phyloP scores from a whole-genome alignment of 2,113 vertebrate species.

The Dolichotis patagonum region DNA sequence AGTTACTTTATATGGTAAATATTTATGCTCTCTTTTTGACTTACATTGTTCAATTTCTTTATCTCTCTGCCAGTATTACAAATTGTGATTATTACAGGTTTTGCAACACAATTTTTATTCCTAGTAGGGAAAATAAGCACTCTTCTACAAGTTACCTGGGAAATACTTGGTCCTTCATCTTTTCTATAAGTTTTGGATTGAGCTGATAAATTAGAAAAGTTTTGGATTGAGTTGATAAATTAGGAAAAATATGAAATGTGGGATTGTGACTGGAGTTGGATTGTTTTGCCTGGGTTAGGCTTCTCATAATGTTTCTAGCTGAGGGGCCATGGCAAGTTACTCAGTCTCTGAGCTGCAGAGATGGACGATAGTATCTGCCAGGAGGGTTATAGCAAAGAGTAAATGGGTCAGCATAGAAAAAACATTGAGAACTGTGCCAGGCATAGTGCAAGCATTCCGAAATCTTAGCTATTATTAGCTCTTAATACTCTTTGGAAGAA shows the following conservation, averaged over 20 bases:
- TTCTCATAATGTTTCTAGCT: not conserved
- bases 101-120: not conserved
- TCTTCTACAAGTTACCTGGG: constrained; percentile 9
- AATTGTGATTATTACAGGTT: not conserved
- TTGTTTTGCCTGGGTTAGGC: not conserved
- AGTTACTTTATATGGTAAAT: not conserved
- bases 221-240: constrained; percentile 28
- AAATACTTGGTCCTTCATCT: not conserved
- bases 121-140: not conserved
- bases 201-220: not conserved
- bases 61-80: not conserved
- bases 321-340: rapidly evolving
- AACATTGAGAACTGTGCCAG: not conserved
- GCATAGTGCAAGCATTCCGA: not conserved
- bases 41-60: not conserved
- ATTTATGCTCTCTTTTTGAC: not conserved
- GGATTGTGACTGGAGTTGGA: not conserved
- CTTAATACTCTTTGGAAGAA: constrained; percentile 32
- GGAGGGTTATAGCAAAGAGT: not conserved
- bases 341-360: not conserved
- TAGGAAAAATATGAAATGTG: not conserved
- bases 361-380: not conserved
- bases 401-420: not conserved
- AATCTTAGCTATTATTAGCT: constrained; percentile 8
- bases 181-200: not conserved